Base-by-base conservation (phyloP, 2,888 invertebrate genomes). In the Eueremaeus valkanovi region DNA sequence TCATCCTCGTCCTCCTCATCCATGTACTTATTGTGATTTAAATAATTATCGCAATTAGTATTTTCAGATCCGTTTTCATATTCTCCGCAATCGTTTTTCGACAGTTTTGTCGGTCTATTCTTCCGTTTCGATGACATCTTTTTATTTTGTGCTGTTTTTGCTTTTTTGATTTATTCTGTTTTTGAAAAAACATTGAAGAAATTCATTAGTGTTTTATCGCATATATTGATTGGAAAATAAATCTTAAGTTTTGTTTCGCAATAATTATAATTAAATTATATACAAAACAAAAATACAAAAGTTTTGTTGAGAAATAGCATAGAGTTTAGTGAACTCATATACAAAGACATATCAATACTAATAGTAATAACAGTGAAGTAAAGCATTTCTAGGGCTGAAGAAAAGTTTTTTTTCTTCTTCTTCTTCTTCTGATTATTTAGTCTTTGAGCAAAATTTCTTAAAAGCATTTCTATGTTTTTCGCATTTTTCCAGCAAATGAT, bases 1-100 rank as follows among this genome's bases (percentile, higher is more conserved):
- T 70, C 70, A 36, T 45, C 45, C 3, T 66, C 63, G 63, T 66
- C 63, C n/a, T 66, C 63, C 27, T 70, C 70, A 9, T 70, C 70
- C 11, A 45, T 45, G 70, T 27, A 13, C 27, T 42, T 70, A n/a
- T 27, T 70, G 8, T 70, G 70, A 36, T 70, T 45, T n/a, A n/a
- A n/a, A n/a, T n/a, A n/a, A n/a, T n/a, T n/a, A n/a, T n/a, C n/a
- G n/a, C n/a, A n/a, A n/a, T n/a, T n/a, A n/a, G n/a, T n/a, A n/a
- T n/a, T n/a, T n/a, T n/a, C n/a, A n/a, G n/a, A n/a, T n/a, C n/a
- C n/a, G n/a, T n/a, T n/a, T n/a, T n/a, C n/a, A n/a, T n/a, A n/a
- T n/a, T n/a, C n/a, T n/a, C n/a, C n/a, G n/a, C n/a, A n/a, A n/a
- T n/a, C n/a, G n/a, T n/a, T n/a, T n/a, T n/a, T n/a, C n/a, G n/a